These are phyloP conservation scores for Neofelis nebulosa DNA, from an alignment of 2,113 vertebrate species.

Conservation along the genomic window DNA sequence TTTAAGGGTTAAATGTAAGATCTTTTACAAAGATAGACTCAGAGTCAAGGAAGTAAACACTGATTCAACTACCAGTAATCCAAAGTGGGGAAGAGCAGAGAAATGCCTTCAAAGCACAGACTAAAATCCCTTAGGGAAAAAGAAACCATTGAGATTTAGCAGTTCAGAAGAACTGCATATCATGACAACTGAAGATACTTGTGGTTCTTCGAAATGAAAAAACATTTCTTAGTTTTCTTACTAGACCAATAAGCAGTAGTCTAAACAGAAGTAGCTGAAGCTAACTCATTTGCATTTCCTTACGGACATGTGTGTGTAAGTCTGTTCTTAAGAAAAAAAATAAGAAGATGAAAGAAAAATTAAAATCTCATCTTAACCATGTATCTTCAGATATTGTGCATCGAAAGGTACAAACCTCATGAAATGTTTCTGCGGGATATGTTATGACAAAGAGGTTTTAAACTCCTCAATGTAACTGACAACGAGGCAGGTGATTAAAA, in stretches of 20 bases:
- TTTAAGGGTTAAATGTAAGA: not conserved
- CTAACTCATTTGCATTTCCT: not conserved
- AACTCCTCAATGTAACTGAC: not conserved
- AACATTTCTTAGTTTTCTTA: not conserved
- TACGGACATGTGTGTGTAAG: not conserved
- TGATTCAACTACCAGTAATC: not conserved
- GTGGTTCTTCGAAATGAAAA: not conserved
- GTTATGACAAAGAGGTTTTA: not conserved
- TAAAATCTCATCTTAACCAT: not conserved
- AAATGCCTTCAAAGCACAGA: not conserved
- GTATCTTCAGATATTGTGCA: not conserved
- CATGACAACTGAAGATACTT: not conserved
- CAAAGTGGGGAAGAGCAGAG: not conserved
- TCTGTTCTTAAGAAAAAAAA: not conserved
- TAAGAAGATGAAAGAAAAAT: conserved; percentile 19
- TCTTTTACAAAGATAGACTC: not conserved
- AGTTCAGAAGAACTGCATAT: not conserved
- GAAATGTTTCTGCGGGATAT: not conserved
- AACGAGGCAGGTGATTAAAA: not conserved
- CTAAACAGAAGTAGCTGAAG: not conserved
- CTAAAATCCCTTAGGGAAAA: not conserved
- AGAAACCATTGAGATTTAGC: not conserved
- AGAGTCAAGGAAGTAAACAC: not conserved
- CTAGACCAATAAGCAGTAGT: not conserved
- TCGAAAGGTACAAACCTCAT: not conserved